Percentiles rank a stretch among this genome's conserved stretches.
Conservation (phyloP, 2,113 vertebrate species). For the Gnathonemus echidnorhynchus region DNA sequence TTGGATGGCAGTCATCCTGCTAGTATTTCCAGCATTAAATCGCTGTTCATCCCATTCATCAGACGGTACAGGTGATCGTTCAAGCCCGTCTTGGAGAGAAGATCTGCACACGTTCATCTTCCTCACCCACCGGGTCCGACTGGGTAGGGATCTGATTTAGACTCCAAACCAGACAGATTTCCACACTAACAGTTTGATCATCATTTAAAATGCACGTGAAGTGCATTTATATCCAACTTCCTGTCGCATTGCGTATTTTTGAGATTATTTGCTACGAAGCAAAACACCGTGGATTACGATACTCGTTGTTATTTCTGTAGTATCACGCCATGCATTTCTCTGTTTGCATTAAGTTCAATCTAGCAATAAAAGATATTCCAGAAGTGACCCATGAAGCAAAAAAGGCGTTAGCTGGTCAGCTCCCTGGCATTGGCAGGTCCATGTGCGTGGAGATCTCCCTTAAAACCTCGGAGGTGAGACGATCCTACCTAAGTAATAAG, state of each 20-base stretch:
- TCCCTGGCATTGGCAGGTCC: constrained; percentile 85
- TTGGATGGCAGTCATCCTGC: background rate
- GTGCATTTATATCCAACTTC: background rate
- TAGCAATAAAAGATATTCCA: constrained; percentile 97
- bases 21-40: background rate
- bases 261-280: background rate
- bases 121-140: constrained; percentile 95
- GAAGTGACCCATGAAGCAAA: constrained; percentile 99
- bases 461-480: constrained; percentile 91
- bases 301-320: background rate
- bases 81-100: constrained; percentile 96
- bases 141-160: constrained; percentile 70
- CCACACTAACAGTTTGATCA: background rate
- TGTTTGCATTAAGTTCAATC: constrained; percentile 92
- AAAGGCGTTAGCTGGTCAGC: constrained; percentile 88
- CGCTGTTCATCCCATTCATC: constrained; percentile 24
- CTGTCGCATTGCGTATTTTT: background rate
- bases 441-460: constrained; percentile 99
- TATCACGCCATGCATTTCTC: background rate
- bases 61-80: constrained; percentile 98
- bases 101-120: constrained; percentile 88
- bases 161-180: background rate
- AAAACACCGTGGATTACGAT: background rate
- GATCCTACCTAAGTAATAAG: background rate
- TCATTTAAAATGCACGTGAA: background rate